phyloP scores from a whole-genome alignment of 2,888 invertebrate species.

The Lissonota sp. region DNA sequence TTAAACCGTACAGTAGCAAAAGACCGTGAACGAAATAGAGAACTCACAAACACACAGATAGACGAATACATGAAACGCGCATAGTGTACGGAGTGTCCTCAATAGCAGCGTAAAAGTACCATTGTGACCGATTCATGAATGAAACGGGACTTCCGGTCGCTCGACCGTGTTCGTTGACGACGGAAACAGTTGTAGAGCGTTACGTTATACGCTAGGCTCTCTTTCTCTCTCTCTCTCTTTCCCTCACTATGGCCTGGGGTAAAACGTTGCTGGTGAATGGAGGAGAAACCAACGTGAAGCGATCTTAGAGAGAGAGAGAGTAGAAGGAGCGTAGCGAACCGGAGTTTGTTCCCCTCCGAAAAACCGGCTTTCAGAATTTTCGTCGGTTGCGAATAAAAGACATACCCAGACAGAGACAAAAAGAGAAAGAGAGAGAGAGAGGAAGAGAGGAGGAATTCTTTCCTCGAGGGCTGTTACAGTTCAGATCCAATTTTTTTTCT shows the following conservation, averaged over 20 bases:
- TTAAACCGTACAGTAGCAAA: background rate
- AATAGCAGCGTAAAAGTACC: constrained; percentile 82
- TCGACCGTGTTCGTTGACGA: constrained; percentile 74
- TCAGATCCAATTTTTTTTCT: constrained; percentile 27
- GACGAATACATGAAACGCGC: constrained; percentile 6
- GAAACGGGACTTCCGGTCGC: constrained; percentile 83
- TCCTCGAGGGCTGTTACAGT: constrained; percentile 35
- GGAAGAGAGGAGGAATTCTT: background rate
- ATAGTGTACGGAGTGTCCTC: constrained; percentile 72
- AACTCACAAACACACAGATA: constrained; percentile 32
- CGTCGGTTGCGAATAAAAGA: constrained; percentile 60
- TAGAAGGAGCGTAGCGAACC: constrained; percentile 42
- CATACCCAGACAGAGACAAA: background rate
- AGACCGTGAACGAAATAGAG: constrained; percentile 40
- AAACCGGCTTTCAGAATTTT: constrained; percentile 70
- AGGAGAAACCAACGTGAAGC: constrained; percentile 22
- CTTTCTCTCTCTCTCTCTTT: constrained; percentile 66
- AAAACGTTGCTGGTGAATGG: constrained; percentile 19
- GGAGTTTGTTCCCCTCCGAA: constrained; percentile 36
- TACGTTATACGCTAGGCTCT: constrained; percentile 72
- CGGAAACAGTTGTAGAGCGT: constrained; percentile 82
- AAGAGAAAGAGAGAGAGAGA: constrained; percentile 6
- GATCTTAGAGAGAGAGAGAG: constrained; percentile 38
- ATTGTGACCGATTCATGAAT: constrained; percentile 83
- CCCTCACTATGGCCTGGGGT: constrained; percentile 2